These are phyloP conservation scores for Lampropteryx suffumata DNA, from an alignment of 2,888 invertebrate genomes.

Conservation along the genomic window DNA sequence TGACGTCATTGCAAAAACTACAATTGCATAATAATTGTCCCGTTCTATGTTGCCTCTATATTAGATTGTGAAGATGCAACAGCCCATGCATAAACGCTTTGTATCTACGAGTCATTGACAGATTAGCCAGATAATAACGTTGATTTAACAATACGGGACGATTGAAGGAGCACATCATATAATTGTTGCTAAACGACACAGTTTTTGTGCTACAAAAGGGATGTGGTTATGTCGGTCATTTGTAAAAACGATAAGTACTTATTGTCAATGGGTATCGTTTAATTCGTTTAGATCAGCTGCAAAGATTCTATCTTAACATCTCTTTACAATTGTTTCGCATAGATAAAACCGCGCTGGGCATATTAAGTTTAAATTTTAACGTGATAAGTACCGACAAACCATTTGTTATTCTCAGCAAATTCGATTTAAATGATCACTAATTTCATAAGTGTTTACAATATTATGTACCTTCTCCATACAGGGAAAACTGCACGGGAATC, in stretches of 20 bases:
- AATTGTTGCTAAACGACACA: conserved; percentile 48
- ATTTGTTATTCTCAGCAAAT: too few species aligned
- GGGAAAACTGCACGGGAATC: too few species aligned
- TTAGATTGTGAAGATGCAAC: conserved; percentile 13
- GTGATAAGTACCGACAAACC: too few species aligned
- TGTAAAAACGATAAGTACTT: conserved; percentile 34
- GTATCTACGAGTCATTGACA: conserved; percentile 37
- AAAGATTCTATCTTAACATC: conserved; percentile 43
- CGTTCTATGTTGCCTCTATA: conserved; percentile 5
- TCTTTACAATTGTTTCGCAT: conserved; percentile 25
- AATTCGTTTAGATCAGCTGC: conserved; percentile 40
- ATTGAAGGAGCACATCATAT: conserved; percentile 58
- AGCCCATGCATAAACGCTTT: conserved; percentile 8
- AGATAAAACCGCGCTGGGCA: conserved; percentile 13
- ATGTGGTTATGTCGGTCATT: conserved; percentile 41
- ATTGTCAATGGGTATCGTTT: too few species aligned
- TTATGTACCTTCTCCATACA: too few species aligned
- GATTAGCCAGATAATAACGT: conserved; percentile 41
- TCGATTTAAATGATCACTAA: too few species aligned
- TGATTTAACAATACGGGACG: conserved; percentile 32
- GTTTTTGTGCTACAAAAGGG: conserved; percentile 27
- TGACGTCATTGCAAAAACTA: not conserved
- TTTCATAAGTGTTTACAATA: too few species aligned
- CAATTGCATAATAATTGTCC: conserved; percentile 13
- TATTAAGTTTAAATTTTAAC: conserved; percentile 1